These are phyloP conservation scores for Labroides dimidiatus DNA, from an alignment of 2,797 vertebrate genomes.

Conservation along the genomic window DNA sequence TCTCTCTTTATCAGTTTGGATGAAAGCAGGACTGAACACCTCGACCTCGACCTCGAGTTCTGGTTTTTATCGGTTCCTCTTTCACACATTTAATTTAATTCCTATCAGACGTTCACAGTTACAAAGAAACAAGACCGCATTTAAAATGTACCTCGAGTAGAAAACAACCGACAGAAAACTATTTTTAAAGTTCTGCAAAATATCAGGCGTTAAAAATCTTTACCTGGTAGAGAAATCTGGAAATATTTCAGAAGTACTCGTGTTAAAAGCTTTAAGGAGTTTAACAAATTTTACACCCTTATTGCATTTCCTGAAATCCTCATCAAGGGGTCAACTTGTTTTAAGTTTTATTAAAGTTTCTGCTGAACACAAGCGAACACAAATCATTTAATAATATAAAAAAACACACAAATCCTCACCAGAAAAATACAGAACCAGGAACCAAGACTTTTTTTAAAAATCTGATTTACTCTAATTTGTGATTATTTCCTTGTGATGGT, in stretches of 20 bases:
- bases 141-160: too few species aligned
- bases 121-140: background rate
- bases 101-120: background rate
- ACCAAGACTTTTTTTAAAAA: too few species aligned
- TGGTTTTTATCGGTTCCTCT: background rate
- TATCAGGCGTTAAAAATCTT: background rate
- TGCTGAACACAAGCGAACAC: too few species aligned
- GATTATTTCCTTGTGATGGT: too few species aligned
- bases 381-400: background rate
- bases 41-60: too few species aligned
- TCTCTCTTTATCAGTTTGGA: constrained; percentile 4
- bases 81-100: background rate
- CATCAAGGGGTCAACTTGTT: too few species aligned
- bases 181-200: background rate
- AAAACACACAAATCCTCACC: background rate
- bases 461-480: too few species aligned
- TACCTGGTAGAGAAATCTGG: background rate
- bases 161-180: background rate
- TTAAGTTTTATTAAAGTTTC: too few species aligned
- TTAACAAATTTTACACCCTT: too few species aligned
- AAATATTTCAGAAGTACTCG: background rate
- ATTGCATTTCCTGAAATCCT: too few species aligned
- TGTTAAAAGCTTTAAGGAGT: background rate
- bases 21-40: background rate
- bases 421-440: background rate